Evolutionary conservation across 1,140 invertebrate genomes (phyloP), one percentile per base, ranked within the genome.

Genomic region (Penaeus chinensis): DNA sequence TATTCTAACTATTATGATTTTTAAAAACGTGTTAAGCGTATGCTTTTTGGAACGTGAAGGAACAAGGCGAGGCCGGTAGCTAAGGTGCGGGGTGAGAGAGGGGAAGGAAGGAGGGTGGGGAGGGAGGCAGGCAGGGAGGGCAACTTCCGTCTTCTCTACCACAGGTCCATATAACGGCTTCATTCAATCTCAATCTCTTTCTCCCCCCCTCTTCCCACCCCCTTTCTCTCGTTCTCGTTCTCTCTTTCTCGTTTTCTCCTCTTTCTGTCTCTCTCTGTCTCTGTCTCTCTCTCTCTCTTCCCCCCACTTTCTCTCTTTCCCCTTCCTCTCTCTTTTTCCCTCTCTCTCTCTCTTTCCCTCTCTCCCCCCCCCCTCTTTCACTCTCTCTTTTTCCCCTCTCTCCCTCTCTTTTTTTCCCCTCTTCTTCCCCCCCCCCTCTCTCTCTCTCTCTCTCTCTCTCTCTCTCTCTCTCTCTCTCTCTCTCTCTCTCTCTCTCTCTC

Each of bases 241-340:
- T n/a, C 27, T 27, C 66, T 32, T 66, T 61, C 32, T 61, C 63
- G 27, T 82, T 32, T 18, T 65, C 76, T 37, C 65, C 76, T 37
- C 65, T 82, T 71, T 71, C 22, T 22, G 74, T 71, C 77, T 84
- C 47, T 19, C 71, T 54, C 77, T 71, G 32, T 60, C 37, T 60
- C 22, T 20, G 0, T 3, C 47, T n/a, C 82, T 22, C 24, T 8
- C 78, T 81, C 20, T 32, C 27, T 79, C 16, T n/a, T 62, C 42
- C 47, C 19, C 62, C 11, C n/a, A 24, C 77, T 3, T 5, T 18
- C 19, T 47, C n/a, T 3, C 77, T 47, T 37, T 37, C 27, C 62
- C 13, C 37, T 22, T 18, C 60, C 32, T 8, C 10, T 47, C 82
- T 22, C 24, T 27, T 60, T 81, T 7, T 32, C 27, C 60, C 16